Conservation (phyloP, 2,888 invertebrate species). For the Xanthorhoe spadicearia region DNA sequence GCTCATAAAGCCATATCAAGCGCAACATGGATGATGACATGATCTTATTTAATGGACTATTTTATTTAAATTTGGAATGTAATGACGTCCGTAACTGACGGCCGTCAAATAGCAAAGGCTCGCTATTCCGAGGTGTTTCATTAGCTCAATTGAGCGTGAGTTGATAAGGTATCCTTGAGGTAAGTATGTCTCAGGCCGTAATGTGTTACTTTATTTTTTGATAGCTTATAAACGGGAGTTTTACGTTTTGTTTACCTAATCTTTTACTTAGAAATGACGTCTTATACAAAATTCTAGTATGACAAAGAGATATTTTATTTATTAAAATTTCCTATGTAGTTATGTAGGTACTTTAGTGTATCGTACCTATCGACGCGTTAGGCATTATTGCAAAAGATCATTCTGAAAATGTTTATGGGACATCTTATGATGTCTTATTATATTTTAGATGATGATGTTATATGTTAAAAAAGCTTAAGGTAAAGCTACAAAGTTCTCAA, state of each 20-base stretch:
- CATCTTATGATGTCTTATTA: no score
- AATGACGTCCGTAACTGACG: not conserved
- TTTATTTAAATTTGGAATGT: not conserved
- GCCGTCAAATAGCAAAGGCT: not conserved
- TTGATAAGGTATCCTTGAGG: slow-evolving; percentile 50
- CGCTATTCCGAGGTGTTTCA: slow-evolving; percentile 50
- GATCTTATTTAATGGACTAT: no score
- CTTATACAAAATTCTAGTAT: not conserved
- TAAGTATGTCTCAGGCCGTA: slow-evolving; percentile 37
- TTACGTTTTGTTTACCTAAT: slow-evolving; percentile 2
- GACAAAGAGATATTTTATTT: not conserved
- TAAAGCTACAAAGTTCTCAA: no score
- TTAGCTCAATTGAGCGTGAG: slow-evolving; percentile 59
- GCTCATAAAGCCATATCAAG: no score
- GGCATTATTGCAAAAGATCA: no score
- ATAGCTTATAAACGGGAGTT: slow-evolving; percentile 13
- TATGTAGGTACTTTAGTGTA: no score
- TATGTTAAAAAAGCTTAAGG: no score
- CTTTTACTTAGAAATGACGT: not conserved
- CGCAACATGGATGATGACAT: no score
- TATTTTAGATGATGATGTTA: no score
- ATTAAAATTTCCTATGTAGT: no score
- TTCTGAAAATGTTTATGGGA: no score
- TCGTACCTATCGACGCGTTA: no score
- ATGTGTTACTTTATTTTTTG: slow-evolving; percentile 28